Conservation (phyloP, 2,113 vertebrate genomes). For the Scophthalmus maximus region DNA sequence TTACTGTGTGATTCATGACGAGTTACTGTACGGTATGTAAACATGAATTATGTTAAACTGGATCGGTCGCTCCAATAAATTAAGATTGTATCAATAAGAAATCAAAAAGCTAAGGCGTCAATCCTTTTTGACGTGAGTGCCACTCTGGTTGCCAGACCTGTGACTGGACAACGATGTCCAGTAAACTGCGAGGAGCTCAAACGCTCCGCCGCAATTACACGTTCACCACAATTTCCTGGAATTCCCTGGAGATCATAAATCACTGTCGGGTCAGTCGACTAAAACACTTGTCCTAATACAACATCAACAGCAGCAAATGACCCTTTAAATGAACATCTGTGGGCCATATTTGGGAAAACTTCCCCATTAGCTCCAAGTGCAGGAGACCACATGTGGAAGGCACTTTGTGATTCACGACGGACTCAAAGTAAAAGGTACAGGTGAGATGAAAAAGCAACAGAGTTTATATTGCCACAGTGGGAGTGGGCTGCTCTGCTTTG, state of each 20-base stretch:
- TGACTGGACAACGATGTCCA: constrained; percentile 40
- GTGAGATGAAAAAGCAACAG: constrained; percentile 21
- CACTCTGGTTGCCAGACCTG: constrained; percentile 26
- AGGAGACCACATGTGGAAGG: constrained; percentile 63
- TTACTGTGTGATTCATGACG: constrained; percentile 13
- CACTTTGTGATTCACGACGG: constrained; percentile 50
- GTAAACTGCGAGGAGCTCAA: constrained; percentile 45
- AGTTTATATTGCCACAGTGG: constrained; percentile 9
- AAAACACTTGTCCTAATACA: constrained; percentile 74
- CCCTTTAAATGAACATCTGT: constrained; percentile 81
- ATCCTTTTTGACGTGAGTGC: background rate
- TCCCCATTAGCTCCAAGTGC: constrained; percentile 42
- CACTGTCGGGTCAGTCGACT: constrained; percentile 61
- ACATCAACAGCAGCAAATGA: constrained; percentile 76
- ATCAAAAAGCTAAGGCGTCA: background rate
- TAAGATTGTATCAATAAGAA: background rate
- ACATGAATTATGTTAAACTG: background rate
- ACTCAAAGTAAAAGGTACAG: constrained; percentile 40
- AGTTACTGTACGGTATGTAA: constrained; percentile 21
- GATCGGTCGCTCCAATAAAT: background rate
- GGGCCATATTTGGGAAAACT: constrained; percentile 52
- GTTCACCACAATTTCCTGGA: constrained; percentile 62
- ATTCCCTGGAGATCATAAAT: constrained; percentile 75
- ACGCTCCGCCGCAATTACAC: constrained; percentile 63
- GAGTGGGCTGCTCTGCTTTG: background rate